Percentiles rank a stretch among this genome's conserved stretches.
These are phyloP conservation scores for Euzophera pinguis DNA, from an alignment of 2,888 invertebrate species.

Conservation along the genomic window DNA sequence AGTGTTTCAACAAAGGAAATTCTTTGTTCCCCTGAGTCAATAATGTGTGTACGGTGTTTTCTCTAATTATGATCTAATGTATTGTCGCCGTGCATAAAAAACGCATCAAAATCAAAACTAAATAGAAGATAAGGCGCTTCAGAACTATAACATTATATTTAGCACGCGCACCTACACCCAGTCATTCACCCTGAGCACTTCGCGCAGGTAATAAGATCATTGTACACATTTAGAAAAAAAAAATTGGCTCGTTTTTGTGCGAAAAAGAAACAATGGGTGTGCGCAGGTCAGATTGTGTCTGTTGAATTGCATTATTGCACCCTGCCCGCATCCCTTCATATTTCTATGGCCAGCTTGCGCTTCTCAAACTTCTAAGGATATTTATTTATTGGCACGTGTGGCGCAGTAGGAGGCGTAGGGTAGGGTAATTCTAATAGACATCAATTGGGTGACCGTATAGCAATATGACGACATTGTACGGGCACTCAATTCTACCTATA, in stretches of 20 bases:
- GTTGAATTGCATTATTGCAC: conserved; percentile 25
- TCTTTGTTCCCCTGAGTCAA: too few species aligned
- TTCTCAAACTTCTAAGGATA: conserved; percentile 24
- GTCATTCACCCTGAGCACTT: conserved; percentile 25
- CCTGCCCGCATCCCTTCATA: conserved; percentile 27
- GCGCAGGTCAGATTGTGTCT: conserved; percentile 38
- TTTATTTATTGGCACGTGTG: background rate
- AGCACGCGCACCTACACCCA: conserved; percentile 10
- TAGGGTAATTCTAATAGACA: too few species aligned
- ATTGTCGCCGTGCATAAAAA: background rate
- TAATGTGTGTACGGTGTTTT: too few species aligned
- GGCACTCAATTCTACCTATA: too few species aligned
- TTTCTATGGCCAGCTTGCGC: conserved; percentile 19
- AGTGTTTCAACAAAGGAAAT: too few species aligned
- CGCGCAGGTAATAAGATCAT: conserved; percentile 40
- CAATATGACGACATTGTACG: too few species aligned
- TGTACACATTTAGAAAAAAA: conserved; percentile 34
- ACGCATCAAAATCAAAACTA: background rate
- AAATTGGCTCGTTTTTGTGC: conserved; percentile 29
- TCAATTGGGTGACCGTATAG: too few species aligned
- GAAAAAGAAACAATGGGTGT: conserved; percentile 41
- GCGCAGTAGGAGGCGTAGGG: too few species aligned
- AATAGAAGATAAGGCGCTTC: conserved; percentile 2
- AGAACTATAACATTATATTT: conserved; percentile 12
- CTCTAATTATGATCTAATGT: background rate